A percentile compares a stretch with the other conserved stretches of the same genome.
These are phyloP conservation scores for Alloplasta piceator DNA, from an alignment of 2,888 invertebrate species.

Conservation along the genomic window DNA sequence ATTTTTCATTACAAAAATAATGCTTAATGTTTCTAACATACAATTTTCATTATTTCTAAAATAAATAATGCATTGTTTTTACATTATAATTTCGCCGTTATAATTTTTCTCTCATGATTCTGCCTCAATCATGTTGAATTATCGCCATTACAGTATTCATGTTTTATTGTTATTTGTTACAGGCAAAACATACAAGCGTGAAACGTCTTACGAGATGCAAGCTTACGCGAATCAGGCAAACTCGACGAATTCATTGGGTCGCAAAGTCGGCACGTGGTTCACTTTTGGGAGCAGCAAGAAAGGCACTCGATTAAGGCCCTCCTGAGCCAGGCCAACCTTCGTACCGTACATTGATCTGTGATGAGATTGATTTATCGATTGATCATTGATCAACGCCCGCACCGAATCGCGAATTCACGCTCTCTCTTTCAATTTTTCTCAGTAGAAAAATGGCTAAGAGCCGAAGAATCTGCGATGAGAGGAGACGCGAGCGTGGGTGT, in stretches of 20 bases:
- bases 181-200: conserved; percentile 84
- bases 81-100: too few species aligned
- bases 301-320: conserved; percentile 77
- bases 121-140: too few species aligned
- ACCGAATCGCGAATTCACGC: neutral
- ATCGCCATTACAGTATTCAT: too few species aligned
- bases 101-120: too few species aligned
- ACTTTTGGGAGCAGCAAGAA: conserved; percentile 85
- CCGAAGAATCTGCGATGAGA: conserved; percentile 3
- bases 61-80: too few species aligned
- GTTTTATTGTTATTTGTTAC: conserved; percentile 70
- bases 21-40: too few species aligned
- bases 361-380: too few species aligned
- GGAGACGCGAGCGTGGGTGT: conserved; percentile 7
- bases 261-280: conserved; percentile 86
- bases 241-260: conserved; percentile 84
- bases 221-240: conserved; percentile 82
- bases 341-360: conserved; percentile 80
- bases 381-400: neutral
- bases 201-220: conserved; percentile 82
- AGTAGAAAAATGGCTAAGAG: neutral
- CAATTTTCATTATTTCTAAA: too few species aligned
- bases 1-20: too few species aligned
- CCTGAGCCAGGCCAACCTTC: conserved; percentile 85
- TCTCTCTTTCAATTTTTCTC: neutral